phyloP scores from a whole-genome alignment of 1,140 invertebrate genomes.

The Panulirus ornatus region DNA sequence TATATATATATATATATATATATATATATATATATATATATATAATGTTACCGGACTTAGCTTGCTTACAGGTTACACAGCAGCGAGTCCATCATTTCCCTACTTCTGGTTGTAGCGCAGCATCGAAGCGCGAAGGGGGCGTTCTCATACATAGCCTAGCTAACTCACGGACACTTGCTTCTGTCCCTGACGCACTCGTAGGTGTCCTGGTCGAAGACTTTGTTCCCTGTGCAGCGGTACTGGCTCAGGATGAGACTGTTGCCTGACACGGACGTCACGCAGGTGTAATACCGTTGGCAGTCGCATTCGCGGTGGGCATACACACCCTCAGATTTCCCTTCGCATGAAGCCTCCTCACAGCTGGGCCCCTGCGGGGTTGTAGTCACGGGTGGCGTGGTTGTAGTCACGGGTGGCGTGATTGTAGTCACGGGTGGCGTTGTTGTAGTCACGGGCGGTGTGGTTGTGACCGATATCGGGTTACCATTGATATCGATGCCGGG shows the following conservation, averaged over 20 bases:
- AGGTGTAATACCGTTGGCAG: constrained; percentile 10
- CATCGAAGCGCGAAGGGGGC: background rate
- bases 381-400: too few relatives aligned
- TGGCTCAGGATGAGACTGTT: background rate
- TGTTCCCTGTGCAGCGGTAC: background rate
- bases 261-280: background rate
- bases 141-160: background rate
- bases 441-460: background rate
- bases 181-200: background rate
- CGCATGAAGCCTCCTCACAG: background rate
- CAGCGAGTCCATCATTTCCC: too few relatives aligned
- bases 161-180: background rate
- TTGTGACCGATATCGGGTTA: background rate
- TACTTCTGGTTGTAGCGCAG: background rate
- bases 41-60: background rate
- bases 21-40: background rate
- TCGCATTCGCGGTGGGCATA: constrained; percentile 26
- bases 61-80: background rate
- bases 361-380: background rate
- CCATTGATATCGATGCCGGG: constrained; percentile 27
- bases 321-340: background rate
- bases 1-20: background rate
- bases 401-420: too few relatives aligned
- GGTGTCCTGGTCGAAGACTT: background rate
- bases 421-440: too few relatives aligned